Percentiles rank a stretch among this genome's conserved stretches.
These are phyloP conservation scores for Diabrotica balteata DNA, from an alignment of 2,888 invertebrate species.

Conservation along the genomic window DNA sequence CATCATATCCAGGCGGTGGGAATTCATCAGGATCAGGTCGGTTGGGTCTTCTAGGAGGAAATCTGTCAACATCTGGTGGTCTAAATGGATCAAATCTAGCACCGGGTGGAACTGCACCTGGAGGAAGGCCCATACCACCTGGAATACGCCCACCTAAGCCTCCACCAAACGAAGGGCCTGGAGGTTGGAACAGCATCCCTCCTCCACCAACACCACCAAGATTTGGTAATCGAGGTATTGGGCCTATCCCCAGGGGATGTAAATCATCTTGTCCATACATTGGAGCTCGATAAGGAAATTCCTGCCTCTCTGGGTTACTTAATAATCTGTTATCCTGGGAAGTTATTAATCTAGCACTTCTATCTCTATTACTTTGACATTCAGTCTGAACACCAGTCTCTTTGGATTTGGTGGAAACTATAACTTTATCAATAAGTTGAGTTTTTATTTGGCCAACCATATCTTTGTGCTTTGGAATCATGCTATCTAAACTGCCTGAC, in stretches of 20 bases:
- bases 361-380: not conserved
- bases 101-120: slow-evolving; percentile 74
- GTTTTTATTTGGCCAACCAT: slow-evolving; percentile 69
- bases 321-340: slow-evolving; percentile 8
- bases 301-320: slow-evolving; percentile 3
- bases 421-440: slow-evolving; percentile 72
- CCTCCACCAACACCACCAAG: slow-evolving; percentile 61
- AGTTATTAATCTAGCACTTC: not conserved
- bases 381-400: slow-evolving; percentile 48
- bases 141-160: slow-evolving; percentile 43
- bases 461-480: slow-evolving; percentile 71
- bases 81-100: slow-evolving; percentile 88
- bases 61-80: slow-evolving; percentile 65
- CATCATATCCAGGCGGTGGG: slow-evolving; percentile 76
- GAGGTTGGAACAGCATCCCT: slow-evolving; percentile 81
- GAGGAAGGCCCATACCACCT: slow-evolving; percentile 49
- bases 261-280: slow-evolving; percentile 75
- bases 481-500: slow-evolving; percentile 66
- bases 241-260: slow-evolving; percentile 71
- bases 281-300: not conserved
- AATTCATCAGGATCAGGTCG: slow-evolving; percentile 77
- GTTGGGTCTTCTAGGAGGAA: slow-evolving; percentile 53
- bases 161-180: slow-evolving; percentile 45
- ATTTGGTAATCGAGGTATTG: slow-evolving; percentile 35
- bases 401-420: slow-evolving; percentile 48